Conservation (phyloP, 2,888 invertebrate genomes). For the Mantis religiosa region DNA sequence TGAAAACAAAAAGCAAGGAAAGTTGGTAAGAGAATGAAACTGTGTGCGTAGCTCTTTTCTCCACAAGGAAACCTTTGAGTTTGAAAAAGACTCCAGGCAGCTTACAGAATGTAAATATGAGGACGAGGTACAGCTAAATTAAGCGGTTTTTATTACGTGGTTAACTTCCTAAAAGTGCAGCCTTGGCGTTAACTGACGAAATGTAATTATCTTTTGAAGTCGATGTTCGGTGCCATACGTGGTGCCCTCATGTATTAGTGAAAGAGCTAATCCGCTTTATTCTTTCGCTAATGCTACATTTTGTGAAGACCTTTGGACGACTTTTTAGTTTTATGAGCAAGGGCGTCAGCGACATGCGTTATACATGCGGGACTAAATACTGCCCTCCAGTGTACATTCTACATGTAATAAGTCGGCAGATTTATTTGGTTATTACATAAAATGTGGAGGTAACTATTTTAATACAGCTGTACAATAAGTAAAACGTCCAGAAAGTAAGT, state of each 20-base stretch:
- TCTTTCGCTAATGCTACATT: background rate
- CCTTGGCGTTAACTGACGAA: background rate
- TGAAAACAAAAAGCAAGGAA: background rate
- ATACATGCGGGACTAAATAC: too few species aligned
- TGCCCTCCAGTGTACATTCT: too few species aligned
- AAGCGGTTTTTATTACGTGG: background rate
- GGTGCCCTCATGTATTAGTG: background rate
- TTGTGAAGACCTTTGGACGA: background rate
- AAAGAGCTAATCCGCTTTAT: background rate
- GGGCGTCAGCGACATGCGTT: too few species aligned
- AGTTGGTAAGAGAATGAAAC: background rate
- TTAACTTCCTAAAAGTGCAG: background rate
- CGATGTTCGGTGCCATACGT: background rate
- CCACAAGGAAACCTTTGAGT: background rate
- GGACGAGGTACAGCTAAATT: background rate
- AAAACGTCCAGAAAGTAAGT: too few species aligned
- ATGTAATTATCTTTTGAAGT: background rate
- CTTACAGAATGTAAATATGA: background rate
- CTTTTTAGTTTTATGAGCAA: too few species aligned
- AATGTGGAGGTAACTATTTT: too few species aligned
- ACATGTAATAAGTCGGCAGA: too few species aligned
- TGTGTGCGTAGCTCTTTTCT: background rate
- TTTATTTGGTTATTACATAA: too few species aligned
- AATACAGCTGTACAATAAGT: too few species aligned
- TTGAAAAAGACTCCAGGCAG: background rate